These are phyloP conservation scores for Tachysurus vachellii DNA, from an alignment of 2,113 vertebrate genomes.

Conservation along the genomic window DNA sequence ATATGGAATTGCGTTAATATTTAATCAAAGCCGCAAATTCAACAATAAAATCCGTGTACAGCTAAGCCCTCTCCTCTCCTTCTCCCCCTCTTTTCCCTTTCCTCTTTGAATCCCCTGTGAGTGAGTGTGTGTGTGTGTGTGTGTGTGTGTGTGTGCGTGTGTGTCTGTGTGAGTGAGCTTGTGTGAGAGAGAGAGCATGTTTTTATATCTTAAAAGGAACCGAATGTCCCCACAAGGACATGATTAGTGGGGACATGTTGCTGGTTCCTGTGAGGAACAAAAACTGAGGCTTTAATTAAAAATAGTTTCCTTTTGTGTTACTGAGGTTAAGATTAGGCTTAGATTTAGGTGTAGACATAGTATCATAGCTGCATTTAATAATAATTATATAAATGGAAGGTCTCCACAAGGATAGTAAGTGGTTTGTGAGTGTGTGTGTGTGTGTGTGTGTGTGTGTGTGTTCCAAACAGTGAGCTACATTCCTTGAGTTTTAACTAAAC, in stretches of 20 bases:
- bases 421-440: background rate
- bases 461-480: conserved; percentile 39
- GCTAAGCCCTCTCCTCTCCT: conserved; percentile 14
- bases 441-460: background rate
- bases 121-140: background rate
- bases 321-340: background rate
- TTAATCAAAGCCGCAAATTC: conserved; percentile 50
- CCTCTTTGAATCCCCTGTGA: conserved; percentile 21
- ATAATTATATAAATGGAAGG: background rate
- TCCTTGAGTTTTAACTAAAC: conserved; percentile 15
- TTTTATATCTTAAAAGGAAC: background rate
- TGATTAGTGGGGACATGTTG: no score
- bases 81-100: conserved; percentile 43
- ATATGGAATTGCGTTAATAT: conserved; percentile 52
- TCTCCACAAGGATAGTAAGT: background rate
- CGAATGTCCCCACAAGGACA: background rate
- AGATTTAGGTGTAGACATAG: background rate
- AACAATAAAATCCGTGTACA: conserved; percentile 47
- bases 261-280: background rate
- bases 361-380: background rate
- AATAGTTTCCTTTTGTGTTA: background rate
- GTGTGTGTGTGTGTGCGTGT: background rate
- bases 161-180: background rate
- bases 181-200: background rate
- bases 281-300: background rate